Evolutionary conservation across 2,888 invertebrate species (phyloP), one percentile per base, ranked within the genome.

Genomic region (Dimorphilus gyrociliatus): DNA sequence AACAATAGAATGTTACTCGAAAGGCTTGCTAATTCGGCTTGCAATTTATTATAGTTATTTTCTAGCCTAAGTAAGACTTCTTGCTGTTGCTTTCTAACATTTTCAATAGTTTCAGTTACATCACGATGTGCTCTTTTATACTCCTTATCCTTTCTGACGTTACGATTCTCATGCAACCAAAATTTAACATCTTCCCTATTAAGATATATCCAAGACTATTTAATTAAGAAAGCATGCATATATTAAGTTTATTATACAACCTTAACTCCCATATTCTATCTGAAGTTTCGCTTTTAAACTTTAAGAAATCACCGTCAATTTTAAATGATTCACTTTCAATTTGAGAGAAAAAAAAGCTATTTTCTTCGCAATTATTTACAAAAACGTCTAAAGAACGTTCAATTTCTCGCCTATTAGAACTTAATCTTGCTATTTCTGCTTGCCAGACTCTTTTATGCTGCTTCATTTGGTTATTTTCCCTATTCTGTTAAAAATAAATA

Each of bases 401-500:
- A n/a, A n/a, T n/a, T n/a, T n/a, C n/a, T n/a, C n/a, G n/a, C n/a
- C n/a, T n/a, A n/a, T n/a, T n/a, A n/a, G n/a, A n/a, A n/a, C n/a
- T 51, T 15, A 58, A 40, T 17, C 50, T 32, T 3, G 50, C 37
- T 27, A 54, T 49, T 35, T 60, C 60, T 32, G 53, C 52, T 27
- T 51, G 48, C 59, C 59, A 59, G 1, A 55, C 44, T 16, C 49
- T 34, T 25, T 53, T 49, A 30, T 60, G 60, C 28, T 57, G 56
- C 32, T 55, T 53, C 8, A 50, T 29, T 4, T 54, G 32, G 29
- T 46, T 46, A 29, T 53, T 51, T 36, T 57, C 56, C 37, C 52
- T 55, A 13, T 47, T 48, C 26, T 52, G 46, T 33, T 50, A 50
- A 25, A 25, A 12, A 25, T 25, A 25, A 7, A 25, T 6, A 25